phyloP scores from a whole-genome alignment of 2,888 invertebrate species.

The Acronicta psi region DNA sequence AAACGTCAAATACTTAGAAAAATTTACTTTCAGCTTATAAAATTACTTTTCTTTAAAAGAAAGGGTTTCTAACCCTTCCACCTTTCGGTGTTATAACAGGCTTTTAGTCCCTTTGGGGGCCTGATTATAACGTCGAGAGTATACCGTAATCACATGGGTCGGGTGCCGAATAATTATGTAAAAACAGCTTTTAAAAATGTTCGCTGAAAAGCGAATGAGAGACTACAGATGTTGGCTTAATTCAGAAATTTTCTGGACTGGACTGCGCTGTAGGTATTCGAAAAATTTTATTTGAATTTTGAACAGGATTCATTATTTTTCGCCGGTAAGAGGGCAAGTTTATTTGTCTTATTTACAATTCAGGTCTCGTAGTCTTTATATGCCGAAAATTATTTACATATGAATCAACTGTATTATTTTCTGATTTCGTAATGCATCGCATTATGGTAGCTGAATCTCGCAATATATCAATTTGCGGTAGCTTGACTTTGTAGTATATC shows the following conservation, averaged over 20 bases:
- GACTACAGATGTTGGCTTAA: conserved; percentile 33
- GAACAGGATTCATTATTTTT: too few species aligned
- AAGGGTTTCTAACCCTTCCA: conserved; percentile 43
- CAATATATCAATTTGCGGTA: too few species aligned
- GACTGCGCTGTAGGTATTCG: not conserved
- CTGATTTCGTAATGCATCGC: too few species aligned
- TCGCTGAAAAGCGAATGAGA: conserved; percentile 31
- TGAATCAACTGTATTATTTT: too few species aligned
- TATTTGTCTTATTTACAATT: not conserved
- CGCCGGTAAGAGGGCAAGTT: too few species aligned
- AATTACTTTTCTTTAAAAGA: conserved; percentile 49
- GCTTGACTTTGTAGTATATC: too few species aligned
- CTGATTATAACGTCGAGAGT: conserved; percentile 47
- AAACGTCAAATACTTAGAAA: conserved; percentile 25
- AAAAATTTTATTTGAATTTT: too few species aligned
- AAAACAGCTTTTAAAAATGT: conserved; percentile 52
- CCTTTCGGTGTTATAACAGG: conserved; percentile 48
- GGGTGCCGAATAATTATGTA: conserved; percentile 58
- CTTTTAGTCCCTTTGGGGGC: conserved; percentile 42
- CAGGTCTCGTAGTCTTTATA: too few species aligned
- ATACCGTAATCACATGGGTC: conserved; percentile 46
- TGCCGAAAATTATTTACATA: too few species aligned
- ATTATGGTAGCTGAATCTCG: too few species aligned
- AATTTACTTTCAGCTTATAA: conserved; percentile 6
- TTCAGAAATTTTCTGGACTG: conserved; percentile 23